Evolutionary conservation across 2,797 vertebrate genomes (phyloP).

Genomic region (Phalloptychus januarius): DNA sequence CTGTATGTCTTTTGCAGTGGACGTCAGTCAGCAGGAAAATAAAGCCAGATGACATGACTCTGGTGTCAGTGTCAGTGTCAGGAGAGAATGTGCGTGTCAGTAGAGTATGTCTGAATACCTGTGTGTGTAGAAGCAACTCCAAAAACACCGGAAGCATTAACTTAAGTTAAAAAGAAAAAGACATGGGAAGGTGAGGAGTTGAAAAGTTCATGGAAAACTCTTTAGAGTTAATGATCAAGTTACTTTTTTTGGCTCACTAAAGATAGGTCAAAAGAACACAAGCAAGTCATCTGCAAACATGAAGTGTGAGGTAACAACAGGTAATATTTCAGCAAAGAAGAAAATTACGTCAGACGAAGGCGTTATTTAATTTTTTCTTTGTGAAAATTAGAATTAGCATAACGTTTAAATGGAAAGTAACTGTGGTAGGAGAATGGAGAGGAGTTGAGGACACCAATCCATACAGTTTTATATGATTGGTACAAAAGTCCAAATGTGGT

Average conservation of each 20-base stretch:
- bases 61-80: conserved; percentile 66
- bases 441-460: not conserved
- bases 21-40: conserved; percentile 68
- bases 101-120: conserved; percentile 6
- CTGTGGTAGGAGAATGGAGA: not conserved
- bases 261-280: not conserved
- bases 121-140: conserved; percentile 16
- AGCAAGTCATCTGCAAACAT: not conserved
- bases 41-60: conserved; percentile 65
- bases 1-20: conserved; percentile 44
- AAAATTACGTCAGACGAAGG: not conserved
- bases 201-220: conserved; percentile 77
- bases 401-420: not conserved
- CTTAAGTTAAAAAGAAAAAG: conserved; percentile 26
- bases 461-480: not conserved
- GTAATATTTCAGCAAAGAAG: not conserved
- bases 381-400: not conserved
- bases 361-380: not conserved
- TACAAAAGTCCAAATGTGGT: not conserved
- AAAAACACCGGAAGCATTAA: conserved; percentile 43
- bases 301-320: not conserved
- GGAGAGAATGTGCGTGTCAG: conserved; percentile 32
- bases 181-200: conserved; percentile 70
- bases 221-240: not conserved
- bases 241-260: not conserved